Percentiles rank a stretch among this genome's conserved stretches.
phyloP scores from a whole-genome alignment of 2,797 vertebrate species.

The Scarus forsteni region DNA sequence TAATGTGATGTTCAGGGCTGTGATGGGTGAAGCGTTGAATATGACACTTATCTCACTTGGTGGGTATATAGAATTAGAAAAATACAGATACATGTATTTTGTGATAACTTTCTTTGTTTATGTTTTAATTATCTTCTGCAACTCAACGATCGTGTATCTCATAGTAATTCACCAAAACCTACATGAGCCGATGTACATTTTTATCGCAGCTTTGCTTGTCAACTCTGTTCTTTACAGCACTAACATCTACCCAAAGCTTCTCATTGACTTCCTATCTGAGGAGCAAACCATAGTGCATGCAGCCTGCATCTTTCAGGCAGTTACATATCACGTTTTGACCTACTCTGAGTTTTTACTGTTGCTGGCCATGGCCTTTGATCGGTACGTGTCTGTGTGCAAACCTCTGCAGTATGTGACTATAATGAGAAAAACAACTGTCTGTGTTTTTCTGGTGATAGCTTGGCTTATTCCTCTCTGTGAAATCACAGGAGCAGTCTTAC shows the following conservation, averaged over 20 bases:
- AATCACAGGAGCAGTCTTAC: background rate
- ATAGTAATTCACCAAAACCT: background rate
- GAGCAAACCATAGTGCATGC: background rate
- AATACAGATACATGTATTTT: background rate
- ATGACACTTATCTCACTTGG: background rate
- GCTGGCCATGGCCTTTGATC: background rate
- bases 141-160: background rate
- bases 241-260: background rate
- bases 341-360: background rate
- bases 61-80: background rate
- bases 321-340: background rate
- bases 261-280: background rate
- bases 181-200: background rate
- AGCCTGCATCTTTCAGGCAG: background rate
- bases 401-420: background rate
- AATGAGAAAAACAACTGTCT: background rate
- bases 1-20: no score
- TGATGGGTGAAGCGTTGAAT: background rate
- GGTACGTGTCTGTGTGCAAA: background rate
- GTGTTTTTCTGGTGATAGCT: background rate
- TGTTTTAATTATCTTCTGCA: background rate
- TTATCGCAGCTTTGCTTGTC: background rate
- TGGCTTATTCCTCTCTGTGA: background rate
- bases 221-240: background rate
- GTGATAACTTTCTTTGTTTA: background rate